Base-by-base conservation (phyloP, 2,113 vertebrate species). In the Illadopsis cleaveri region DNA sequence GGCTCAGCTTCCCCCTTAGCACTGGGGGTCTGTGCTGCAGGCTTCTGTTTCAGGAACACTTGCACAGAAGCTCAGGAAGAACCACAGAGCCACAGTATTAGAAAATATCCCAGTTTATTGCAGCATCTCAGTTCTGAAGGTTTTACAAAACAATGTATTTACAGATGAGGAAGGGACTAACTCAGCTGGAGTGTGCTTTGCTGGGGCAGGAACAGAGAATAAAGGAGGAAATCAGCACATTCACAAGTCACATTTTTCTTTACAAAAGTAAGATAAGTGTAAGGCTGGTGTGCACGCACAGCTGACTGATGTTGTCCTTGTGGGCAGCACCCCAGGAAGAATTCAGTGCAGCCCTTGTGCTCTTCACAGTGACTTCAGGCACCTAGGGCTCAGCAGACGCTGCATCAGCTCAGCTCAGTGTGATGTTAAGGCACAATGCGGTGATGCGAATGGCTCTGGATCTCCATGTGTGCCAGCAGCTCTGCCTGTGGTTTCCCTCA, bases 41-140 rank as follows among this genome's bases (percentile, higher is more conserved):
- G 12, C 19, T 80, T 64, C 42, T 2, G 2, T 28, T 14, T 37
- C 23, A 15, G 37, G 31, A 58, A 20, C 9, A 3, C 7, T 44
- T 5, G 5, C 18, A 3, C 10, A 44, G 71, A 42, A 47, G 27
- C 31, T 62, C 24, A 9, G 6, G 33, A 78, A 76, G 61, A 90
- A 83, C 31, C 6, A 79, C n/a, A 3, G 3, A 33, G 50, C 1
- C 50, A 31, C 27, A 19, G 14, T 14, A 33, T 62, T 97, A 97
- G 61, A 96, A 97, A 97, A 97, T 40, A 94, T 30, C 31, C 56
- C 48, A 22, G 53, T 97, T 97, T 97, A 97, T 92, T 94, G 33
- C 77, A 83, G 68, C 42, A 10, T 93, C 35, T 90, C 65, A 37
- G n/a, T 86, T 89, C 72, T 62, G 3, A 27, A 71, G 37, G 42